phyloP scores from a whole-genome alignment of 2,888 invertebrate genomes.

The Penaeus monodon region DNA sequence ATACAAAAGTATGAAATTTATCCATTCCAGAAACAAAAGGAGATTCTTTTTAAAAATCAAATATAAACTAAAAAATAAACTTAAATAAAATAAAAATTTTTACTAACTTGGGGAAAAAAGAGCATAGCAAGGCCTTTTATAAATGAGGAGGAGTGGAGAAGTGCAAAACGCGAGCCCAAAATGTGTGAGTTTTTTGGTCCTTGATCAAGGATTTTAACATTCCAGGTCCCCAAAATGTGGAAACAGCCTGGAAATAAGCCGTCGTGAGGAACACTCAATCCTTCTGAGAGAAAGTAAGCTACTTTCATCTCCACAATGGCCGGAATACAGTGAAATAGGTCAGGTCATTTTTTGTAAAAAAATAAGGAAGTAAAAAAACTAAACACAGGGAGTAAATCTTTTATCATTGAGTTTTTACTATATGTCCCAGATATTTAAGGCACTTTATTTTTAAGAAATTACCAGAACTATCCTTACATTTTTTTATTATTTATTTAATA shows the following conservation, averaged over 20 bases:
- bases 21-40: no score
- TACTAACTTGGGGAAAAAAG: conserved; percentile 72
- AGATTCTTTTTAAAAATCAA: no score
- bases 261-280: conserved; percentile 76
- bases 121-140: conserved; percentile 75
- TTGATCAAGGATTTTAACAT: conserved; percentile 71
- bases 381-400: no score
- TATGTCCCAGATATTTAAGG: no score
- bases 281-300: conserved; percentile 74
- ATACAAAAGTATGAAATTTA: no score
- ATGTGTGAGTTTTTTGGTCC: conserved; percentile 75
- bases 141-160: conserved; percentile 77
- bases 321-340: conserved; percentile 26
- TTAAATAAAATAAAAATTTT: neutral
- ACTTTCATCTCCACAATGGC: conserved; percentile 65
- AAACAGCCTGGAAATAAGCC: conserved; percentile 73
- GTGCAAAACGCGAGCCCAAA: conserved; percentile 75
- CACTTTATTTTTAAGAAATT: no score
- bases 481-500: no score
- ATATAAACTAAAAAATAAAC: no score
- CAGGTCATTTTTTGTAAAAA: neutral
- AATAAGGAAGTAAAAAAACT: neutral
- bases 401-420: no score
- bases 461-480: no score
- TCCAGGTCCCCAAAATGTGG: conserved; percentile 75